Percentiles rank a stretch among this genome's conserved stretches.
These are phyloP conservation scores for Malurus alboscapulatus DNA, from an alignment of 2,113 vertebrate genomes.

Conservation along the genomic window DNA sequence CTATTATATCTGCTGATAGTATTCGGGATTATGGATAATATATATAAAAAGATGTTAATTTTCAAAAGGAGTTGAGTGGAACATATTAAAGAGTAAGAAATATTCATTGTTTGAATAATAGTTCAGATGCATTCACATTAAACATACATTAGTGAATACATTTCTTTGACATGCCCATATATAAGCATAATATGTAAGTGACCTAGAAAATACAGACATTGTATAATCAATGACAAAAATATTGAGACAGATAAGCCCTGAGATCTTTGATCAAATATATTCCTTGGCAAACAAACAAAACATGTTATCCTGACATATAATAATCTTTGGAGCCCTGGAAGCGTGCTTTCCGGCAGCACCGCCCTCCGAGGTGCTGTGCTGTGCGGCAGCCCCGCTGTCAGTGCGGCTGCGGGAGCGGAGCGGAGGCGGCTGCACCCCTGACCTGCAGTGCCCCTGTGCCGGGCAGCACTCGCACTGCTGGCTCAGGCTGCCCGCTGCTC, in stretches of 20 bases:
- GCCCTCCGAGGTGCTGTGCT: not conserved
- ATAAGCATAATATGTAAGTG: constrained; percentile 10
- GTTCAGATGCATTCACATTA: constrained; percentile 18
- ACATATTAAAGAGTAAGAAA: not conserved
- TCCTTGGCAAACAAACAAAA: not conserved
- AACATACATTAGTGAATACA: constrained; percentile 43
- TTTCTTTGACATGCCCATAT: constrained; percentile 19
- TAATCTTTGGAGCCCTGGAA: not conserved
- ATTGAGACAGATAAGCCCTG: constrained; percentile 8
- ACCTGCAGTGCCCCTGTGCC: not conserved
- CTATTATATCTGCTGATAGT: not conserved
- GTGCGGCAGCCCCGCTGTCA: not conserved
- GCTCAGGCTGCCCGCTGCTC: not conserved
- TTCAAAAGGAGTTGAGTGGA: not conserved
- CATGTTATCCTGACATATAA: not conserved
- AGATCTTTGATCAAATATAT: constrained; percentile 37
- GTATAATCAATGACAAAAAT: constrained; percentile 41
- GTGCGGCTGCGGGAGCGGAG: not conserved
- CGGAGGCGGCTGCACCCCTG: not conserved
- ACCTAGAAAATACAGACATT: constrained; percentile 55
- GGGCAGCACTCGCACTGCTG: not conserved
- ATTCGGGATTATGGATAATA: not conserved
- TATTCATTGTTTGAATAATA: not conserved
- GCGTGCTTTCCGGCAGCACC: not conserved
- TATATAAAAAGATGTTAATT: constrained; percentile 12